These are phyloP conservation scores for Pachypsylla venusta DNA, from an alignment of 1,140 invertebrate genomes.

Conservation along the genomic window DNA sequence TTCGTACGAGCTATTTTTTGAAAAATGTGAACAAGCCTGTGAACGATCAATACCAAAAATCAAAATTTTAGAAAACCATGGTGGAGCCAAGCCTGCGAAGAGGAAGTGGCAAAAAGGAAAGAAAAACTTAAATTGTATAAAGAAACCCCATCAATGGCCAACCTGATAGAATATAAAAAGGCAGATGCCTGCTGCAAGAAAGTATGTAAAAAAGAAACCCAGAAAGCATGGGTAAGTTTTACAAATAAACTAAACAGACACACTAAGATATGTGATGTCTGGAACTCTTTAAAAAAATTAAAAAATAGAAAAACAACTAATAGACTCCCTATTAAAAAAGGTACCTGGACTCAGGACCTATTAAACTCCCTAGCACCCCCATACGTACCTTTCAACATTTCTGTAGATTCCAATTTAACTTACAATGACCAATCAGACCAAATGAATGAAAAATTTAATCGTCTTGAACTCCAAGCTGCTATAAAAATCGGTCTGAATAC, in stretches of 20 bases:
- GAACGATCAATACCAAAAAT: background rate
- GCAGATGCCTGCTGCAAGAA: background rate
- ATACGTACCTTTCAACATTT: background rate
- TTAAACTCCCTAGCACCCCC: background rate
- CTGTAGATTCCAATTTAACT: background rate
- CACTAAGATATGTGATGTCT: background rate
- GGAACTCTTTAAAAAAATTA: background rate
- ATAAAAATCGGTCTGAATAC: background rate
- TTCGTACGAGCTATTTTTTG: background rate
- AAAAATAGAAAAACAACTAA: background rate
- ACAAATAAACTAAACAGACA: background rate
- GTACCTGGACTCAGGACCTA: background rate
- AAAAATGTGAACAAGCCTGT: background rate
- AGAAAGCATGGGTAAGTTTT: background rate
- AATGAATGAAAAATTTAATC: background rate
- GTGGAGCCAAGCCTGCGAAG: background rate
- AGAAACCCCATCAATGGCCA: background rate
- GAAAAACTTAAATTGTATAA: background rate
- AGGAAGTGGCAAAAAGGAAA: background rate
- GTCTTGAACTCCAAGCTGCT: background rate
- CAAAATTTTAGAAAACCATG: constrained; percentile 1
- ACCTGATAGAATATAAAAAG: constrained; percentile 2
- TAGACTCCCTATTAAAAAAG: constrained; percentile 1
- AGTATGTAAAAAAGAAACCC: background rate
- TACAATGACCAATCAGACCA: background rate